Base-by-base conservation (phyloP, 2,888 invertebrate species). In the Eupithecia subumbrata region DNA sequence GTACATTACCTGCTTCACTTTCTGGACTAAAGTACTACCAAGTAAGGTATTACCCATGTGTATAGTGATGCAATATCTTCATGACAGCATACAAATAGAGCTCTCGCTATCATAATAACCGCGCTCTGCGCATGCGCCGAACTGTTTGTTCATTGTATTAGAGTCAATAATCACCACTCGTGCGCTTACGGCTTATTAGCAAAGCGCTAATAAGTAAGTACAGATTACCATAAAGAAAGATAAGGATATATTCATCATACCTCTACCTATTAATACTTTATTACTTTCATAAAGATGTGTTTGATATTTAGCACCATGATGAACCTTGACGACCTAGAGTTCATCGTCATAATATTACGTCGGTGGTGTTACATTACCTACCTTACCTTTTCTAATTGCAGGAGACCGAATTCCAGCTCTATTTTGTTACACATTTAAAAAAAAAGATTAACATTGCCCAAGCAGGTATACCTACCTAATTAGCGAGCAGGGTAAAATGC, bases 81-180 rank as follows among this genome's bases (percentile, higher is more conserved):
- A 16, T 72, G 34, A 48, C 45, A 34, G n/a, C 45, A 69, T 73
- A 56, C 69, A 73, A 40, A 74, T 68, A 79, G 67, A 69, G 74
- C 81, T 83, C 85, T 83, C 83, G 82, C 81, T 82, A 73, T 78
- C 74, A 75, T 81, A 82, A 80, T 74, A 81, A 81, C 82, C 82
- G 78, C 82, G 77, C 72, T 76, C 52, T 25, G 77, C 80, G 81
- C 83, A 78, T 83, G 81, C 82, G 82, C 76, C 79, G 77, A 75
- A 43, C 68, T 80, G 82, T 85, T 86, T 85, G 80, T 79, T 82
- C 77, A 82, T 77, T 80, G 76, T 77, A 82, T 86, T 84, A 84
- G 77, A 77, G 77, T 72, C 80, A 82, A 84, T 84, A 82, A 81
- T 75, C 79, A 80, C 74, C 71, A 71, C 81, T 72, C 78, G 78